Evolutionary conservation across 1,140 invertebrate species (phyloP), one percentile per base, ranked within the genome.

Genomic region (Steinernema khuongi): DNA sequence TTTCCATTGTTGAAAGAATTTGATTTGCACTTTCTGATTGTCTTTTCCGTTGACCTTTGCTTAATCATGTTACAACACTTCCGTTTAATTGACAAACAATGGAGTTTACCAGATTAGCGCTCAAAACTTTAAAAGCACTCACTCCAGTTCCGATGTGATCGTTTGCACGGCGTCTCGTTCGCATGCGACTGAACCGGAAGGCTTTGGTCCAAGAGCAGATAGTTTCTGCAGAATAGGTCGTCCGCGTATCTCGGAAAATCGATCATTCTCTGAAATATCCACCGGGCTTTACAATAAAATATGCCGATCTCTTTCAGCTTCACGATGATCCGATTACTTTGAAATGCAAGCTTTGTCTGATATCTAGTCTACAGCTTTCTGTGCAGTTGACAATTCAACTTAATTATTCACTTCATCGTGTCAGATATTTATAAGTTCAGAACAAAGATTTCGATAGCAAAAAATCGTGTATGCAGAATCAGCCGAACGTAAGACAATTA

Each of bases 141-240:
- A 72, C 44, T 74, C 66, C 7, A 79, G 22, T 70, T 79, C 77
- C 26, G 79, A 41, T 14, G 70, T 18, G n/a, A 79, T 72, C 44
- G 66, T 32, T 29, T 77, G 70, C 31, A 72, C 70, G 14, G 79
- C 72, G n/a, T 70, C 18, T 17, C 32, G 36, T 67, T 79, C 79
- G 36, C 77, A 79, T 32, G 66, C 71, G 22, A 70, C 26, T 11
- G 67, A 71, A 33, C 79, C 79, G 22, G 77, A 71, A 0, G 78
- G 77, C 67, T 79, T 79, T 36, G 74, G 68, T 0, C 77, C 77
- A 66, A 70, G 67, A 41, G 70, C 70, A 19, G 60, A 68, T 30
- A 79, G 19, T 32, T 79, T 70, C 18, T 79, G 28, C 1, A 79
- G 70, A 1, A 79, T 26, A 17, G 28, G 33, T 0, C 74, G 43